phyloP scores from a whole-genome alignment of 2,797 vertebrate species.

The Crocodylus rhombifer region DNA sequence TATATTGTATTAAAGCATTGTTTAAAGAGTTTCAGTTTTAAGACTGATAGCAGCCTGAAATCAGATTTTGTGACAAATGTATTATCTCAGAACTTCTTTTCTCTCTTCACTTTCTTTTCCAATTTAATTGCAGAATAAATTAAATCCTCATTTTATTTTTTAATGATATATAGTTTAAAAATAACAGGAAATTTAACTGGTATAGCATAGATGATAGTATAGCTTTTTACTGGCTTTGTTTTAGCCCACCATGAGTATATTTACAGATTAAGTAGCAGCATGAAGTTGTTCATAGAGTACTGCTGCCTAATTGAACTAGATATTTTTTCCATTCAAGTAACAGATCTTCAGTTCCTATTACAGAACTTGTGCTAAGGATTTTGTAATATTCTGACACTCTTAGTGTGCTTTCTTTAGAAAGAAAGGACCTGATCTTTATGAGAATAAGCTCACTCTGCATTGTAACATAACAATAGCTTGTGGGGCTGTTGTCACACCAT shows the following conservation, averaged over 20 bases:
- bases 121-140: accelerated
- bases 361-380: not conserved
- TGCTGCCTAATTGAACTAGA: not conserved
- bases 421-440: not conserved
- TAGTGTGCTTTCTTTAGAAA: constrained; percentile 16
- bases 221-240: not conserved
- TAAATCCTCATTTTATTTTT: not conserved
- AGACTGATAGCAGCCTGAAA: not conserved
- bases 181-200: not conserved
- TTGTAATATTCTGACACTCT: constrained; percentile 21
- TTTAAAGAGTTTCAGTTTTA: not conserved
- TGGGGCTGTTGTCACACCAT: not conserved
- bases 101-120: not conserved
- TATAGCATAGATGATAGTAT: not conserved
- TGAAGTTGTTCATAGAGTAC: not conserved
- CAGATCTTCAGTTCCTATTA: not conserved
- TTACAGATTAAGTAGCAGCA: not conserved
- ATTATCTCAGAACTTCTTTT: not conserved
- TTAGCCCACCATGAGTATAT: not conserved
- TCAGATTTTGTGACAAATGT: not conserved
- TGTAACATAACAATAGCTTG: constrained; percentile 46
- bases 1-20: not conserved
- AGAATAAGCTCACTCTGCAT: not conserved
- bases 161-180: not conserved
- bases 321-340: not conserved